phyloP scores from a whole-genome alignment of 2,797 vertebrate genomes.

The Distichodus sexfasciatus region DNA sequence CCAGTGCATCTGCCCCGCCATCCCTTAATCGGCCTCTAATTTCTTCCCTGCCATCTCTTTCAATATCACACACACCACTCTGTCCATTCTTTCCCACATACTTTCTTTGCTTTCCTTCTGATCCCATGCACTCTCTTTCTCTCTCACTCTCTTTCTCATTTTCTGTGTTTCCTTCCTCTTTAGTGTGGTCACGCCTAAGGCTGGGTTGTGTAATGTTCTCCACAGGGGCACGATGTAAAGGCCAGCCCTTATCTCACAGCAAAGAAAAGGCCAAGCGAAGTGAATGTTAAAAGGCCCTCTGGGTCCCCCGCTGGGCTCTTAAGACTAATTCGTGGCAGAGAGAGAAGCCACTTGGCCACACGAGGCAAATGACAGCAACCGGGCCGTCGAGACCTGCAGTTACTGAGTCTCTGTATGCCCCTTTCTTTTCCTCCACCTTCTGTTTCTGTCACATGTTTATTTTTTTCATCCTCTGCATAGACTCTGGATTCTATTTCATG shows the following conservation, averaged over 20 bases:
- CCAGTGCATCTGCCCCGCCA: no score
- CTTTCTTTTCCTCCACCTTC: neutral
- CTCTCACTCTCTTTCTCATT: neutral
- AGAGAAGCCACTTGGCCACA: constrained; percentile 18
- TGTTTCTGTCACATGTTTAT: constrained; percentile 16
- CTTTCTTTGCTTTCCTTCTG: neutral
- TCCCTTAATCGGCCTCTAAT: no score
- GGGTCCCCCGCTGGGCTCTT: constrained; percentile 10
- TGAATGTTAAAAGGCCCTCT: neutral
- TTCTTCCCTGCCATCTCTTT: no score
- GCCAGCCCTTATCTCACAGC: constrained; percentile 27
- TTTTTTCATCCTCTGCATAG: neutral
- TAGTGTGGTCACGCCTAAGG: neutral
- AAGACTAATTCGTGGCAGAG: constrained; percentile 39
- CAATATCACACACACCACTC: no score
- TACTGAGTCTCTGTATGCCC: constrained; percentile 17
- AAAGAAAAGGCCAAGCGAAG: constrained; percentile 16
- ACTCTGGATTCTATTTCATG: neutral
- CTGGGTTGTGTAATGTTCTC: constrained; percentile 37
- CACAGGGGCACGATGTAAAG: constrained; percentile 26
- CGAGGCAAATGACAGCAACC: constrained; percentile 14
- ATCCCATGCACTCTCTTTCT: neutral
- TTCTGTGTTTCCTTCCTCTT: constrained; percentile 3
- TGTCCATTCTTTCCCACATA: no score
- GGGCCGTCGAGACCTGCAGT: constrained; percentile 27